These are phyloP conservation scores for Myopa tessellatipennis DNA, from an alignment of 2,888 invertebrate genomes.

Conservation along the genomic window DNA sequence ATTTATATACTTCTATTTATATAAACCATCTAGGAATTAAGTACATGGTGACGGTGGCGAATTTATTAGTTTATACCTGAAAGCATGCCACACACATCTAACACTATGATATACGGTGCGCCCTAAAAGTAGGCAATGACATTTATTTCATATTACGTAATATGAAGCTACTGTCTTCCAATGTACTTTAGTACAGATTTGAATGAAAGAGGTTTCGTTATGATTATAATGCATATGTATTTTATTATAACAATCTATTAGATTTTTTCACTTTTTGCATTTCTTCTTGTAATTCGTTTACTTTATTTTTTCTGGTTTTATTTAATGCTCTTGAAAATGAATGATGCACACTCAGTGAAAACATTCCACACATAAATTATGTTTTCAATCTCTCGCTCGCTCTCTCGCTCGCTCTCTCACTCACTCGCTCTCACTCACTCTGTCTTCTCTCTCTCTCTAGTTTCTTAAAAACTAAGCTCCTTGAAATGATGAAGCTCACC, in stretches of 20 bases:
- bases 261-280: not conserved
- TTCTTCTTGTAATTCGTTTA: not conserved
- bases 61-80: not conserved
- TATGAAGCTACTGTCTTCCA: not conserved
- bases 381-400: too few species aligned
- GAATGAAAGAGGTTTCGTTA: not conserved
- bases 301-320: not conserved
- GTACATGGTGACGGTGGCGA: not conserved
- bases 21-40: too few species aligned
- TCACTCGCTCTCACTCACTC: too few species aligned
- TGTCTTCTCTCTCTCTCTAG: too few species aligned
- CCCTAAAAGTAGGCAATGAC: not conserved
- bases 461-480: not conserved
- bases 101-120: not conserved
- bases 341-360: too few species aligned
- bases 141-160: not conserved
- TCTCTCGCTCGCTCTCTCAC: too few species aligned
- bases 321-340: too few species aligned
- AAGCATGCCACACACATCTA: not conserved
- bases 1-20: not conserved
- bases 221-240: not conserved
- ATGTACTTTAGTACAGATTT: not conserved
- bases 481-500: not conserved
- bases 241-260: not conserved
- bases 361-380: too few species aligned